These are phyloP conservation scores for Oncorhynchus masou DNA, from an alignment of 2,113 vertebrate species.

Conservation along the genomic window DNA sequence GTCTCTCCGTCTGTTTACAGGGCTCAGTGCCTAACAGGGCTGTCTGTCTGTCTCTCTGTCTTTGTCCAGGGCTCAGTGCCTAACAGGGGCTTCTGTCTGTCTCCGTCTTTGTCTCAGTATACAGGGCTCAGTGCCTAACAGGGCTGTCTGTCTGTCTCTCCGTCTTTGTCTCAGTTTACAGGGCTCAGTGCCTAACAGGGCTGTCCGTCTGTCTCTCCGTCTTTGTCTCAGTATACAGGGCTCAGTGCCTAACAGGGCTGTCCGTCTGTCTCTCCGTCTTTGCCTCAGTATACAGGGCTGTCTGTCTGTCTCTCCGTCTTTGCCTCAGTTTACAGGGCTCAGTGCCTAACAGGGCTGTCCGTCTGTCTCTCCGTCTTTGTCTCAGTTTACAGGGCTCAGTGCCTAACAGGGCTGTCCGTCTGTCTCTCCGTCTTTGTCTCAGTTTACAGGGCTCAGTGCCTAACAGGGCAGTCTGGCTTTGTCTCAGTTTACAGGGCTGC, in stretches of 20 bases:
- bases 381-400: no score
- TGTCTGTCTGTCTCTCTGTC: no score
- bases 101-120: no score
- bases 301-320: not conserved
- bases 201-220: not conserved
- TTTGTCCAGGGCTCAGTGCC: no score
- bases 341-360: not conserved
- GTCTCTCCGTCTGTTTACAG: not conserved
- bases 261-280: no score
- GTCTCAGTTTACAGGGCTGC: no score
- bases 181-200: no score
- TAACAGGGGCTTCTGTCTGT: not conserved
- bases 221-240: not conserved
- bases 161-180: no score
- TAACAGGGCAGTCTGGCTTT: no score
- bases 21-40: not conserved
- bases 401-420: no score
- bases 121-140: not conserved
- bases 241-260: conserved; percentile 3
- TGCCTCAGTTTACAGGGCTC: no score
- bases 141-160: not conserved
- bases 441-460: not conserved
- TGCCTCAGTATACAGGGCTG: no score
- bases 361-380: not conserved
- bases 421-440: not conserved